Evolutionary conservation across 2,797 vertebrate species (phyloP), one percentile per base, ranked within the genome.

Genomic region (Diplodus sargus): DNA sequence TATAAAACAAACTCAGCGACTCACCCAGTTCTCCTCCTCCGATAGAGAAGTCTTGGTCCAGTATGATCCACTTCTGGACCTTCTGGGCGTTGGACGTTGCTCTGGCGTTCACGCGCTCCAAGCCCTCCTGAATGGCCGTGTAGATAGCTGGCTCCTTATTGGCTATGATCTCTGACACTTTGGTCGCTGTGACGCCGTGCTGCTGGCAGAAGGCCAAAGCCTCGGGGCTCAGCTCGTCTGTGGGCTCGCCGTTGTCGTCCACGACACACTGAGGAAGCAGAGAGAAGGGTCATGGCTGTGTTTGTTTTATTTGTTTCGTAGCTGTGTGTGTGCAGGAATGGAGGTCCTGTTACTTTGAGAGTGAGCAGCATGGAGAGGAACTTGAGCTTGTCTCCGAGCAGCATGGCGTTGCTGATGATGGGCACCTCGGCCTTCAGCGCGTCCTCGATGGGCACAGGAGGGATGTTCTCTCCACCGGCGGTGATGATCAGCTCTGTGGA

Each of bases 291-390:
- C 14, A 10, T 51, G 20, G 22, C 0, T 9, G 6, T 30, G 16
- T 51, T 64, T 67, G 4, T n/a, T 48, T 39, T 4, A n/a, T 34
- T 49, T 13, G 57, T 22, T 51, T 4, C 30, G 39, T 0, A 45
- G 68, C 43, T 53, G 23, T 16, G n/a, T 12, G 25, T 25, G 12
- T 69, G 57, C 14, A 65, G 69, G 25, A 43, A 11, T 0, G 2
- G 22, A 30, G 39, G 42, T 4, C 3, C 0, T 2, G 54, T 92
- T 94, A 96, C 96, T 89, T 96, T 96, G 47, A 96, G 92, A 1
- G 96, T 96, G 72, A 96, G 79, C 51, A 96, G 66, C 92, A 96
- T 94, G 68, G 95, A 93, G 57, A 96, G 94, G 87, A 96, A 96
- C 88, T 96, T 96, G 57, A 85, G 93, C 85, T 91, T 95, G 90